phyloP scores from a whole-genome alignment of 1,140 invertebrate species.

The Drosophila arawakana region DNA sequence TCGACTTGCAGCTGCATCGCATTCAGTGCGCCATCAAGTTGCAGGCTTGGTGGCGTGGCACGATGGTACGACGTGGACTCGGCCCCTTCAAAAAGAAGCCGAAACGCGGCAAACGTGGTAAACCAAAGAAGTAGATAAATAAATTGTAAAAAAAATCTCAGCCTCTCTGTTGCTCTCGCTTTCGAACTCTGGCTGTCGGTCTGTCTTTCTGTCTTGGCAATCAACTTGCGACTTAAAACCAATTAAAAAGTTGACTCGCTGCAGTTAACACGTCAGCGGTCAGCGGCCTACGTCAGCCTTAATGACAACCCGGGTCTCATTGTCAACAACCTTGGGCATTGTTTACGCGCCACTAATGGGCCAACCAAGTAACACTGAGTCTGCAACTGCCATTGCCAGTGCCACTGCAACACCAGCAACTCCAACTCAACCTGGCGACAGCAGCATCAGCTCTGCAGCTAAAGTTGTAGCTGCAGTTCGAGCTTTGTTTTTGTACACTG shows the following conservation, averaged over 20 bases:
- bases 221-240: constrained; percentile 74
- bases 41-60: constrained; percentile 88
- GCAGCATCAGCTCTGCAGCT: constrained; percentile 26
- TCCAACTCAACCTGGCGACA: constrained; percentile 8
- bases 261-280: constrained; percentile 78
- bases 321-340: constrained; percentile 66
- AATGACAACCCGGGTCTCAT: constrained; percentile 71
- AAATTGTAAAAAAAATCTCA: background rate
- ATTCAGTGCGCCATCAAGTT: constrained; percentile 82
- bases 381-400: constrained; percentile 11
- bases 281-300: constrained; percentile 57
- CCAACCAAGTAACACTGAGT: constrained; percentile 25
- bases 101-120: constrained; percentile 85
- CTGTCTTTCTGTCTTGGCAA: constrained; percentile 36
- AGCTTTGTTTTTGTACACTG: constrained; percentile 16
- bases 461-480: constrained; percentile 60
- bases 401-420: constrained; percentile 9
- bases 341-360: constrained; percentile 71
- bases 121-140: constrained; percentile 62
- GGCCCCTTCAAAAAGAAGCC: constrained; percentile 88
- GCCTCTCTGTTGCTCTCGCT: background rate
- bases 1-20: constrained; percentile 70
- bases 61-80: constrained; percentile 88
- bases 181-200: background rate
- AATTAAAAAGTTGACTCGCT: constrained; percentile 78